Evolutionary conservation across 2,797 vertebrate genomes (phyloP), one percentile per base, ranked within the genome.

Genomic region (Enteromius anoplus): DNA sequence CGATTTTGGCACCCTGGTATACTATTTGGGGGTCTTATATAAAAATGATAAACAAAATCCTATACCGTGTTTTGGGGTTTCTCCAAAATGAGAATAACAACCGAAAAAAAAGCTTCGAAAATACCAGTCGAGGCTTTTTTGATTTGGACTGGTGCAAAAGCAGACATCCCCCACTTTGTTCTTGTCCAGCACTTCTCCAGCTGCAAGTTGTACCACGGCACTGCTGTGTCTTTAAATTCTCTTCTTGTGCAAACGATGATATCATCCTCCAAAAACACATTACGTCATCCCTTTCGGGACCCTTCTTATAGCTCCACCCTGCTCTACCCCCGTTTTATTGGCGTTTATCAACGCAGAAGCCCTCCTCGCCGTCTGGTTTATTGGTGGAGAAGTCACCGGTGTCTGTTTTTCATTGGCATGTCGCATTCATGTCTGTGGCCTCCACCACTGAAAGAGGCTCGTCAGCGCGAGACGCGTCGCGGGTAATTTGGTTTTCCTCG

Each of bases 251-350:
- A 88, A 82, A 87, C 62, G 81, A 88, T 86, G 88, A 88, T 89
- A 91, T 88, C 90, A 89, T 87, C 87, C 82, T 90, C 86, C 84
- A 85, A 78, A 82, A 89, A 88, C 66, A 86, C 89, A 93, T 93
- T 93, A 93, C 92, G 90, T 93, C 92, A 92, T 84, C 91, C 66
- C 81, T 87, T 88, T 68, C 80, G 73, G 86, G 84, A 86, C 75
- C n/a, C 72, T 86, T 82, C 77, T 81, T 55, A 40, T 79, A 69
- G 72, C 86, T 65, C 23, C 77, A 81, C 86, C 88, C 69, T 73
- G 37, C 73, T 78, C 80, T 72, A 53, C 68, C 81, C 82, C 45
- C 40, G 65, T 47, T 73, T 78, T 70, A 90, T 88, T 90, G 89
- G 88, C 45, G 58, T 23, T 42, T 76, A 34, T 72, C 71, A 14